Base-by-base conservation (phyloP, 1,140 invertebrate genomes). In the Megalopta genalis region DNA sequence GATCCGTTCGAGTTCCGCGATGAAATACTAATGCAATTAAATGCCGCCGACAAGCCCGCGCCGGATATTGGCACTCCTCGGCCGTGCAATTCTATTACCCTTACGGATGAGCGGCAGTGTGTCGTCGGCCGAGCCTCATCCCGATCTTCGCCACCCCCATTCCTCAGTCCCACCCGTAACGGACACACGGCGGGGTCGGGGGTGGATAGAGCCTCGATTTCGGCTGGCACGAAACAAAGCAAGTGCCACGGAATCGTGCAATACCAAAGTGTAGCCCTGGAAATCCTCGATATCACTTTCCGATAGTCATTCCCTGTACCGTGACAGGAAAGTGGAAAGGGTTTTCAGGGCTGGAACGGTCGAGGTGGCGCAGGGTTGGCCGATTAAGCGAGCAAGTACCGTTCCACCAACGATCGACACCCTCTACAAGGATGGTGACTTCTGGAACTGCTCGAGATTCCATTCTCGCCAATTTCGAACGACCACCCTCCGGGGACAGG, bases 1-100 rank as follows among this genome's bases (percentile, higher is more conserved):
- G 66, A 23, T 9, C 62, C 21, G 54, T 54, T 76, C 49, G 60
- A 83, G 62, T 81, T 57, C 73, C 60, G 80, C 83, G 83, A 91
- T 91, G 86, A 91, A 90, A 90, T 91, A 91, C 88, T 91, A 91
- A 91, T 78, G 90, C 90, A 90, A 91, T 91, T 91, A 91, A 91
- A 91, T 81, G 80, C 82, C 80, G 83, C 87, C 87, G 86, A 90
- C 90, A 87, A 90, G 89, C 82, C 83, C 81, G 80, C 75, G 85
- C 82, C 86, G 87, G 90, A 90, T 91, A 91, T 91, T 91, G 90
- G 90, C 89, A 91, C 90, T 91, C 80, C 86, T 90, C 87, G 83
- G 71, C 80, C 84, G 67, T 87, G 87, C 88, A 91, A 91, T 91
- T 89, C 88, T 87, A 91, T 91, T 91, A 90, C 83, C 87, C 79